Base-by-base conservation (phyloP, 1,140 invertebrate genomes). In the Calosoma granatense region DNA sequence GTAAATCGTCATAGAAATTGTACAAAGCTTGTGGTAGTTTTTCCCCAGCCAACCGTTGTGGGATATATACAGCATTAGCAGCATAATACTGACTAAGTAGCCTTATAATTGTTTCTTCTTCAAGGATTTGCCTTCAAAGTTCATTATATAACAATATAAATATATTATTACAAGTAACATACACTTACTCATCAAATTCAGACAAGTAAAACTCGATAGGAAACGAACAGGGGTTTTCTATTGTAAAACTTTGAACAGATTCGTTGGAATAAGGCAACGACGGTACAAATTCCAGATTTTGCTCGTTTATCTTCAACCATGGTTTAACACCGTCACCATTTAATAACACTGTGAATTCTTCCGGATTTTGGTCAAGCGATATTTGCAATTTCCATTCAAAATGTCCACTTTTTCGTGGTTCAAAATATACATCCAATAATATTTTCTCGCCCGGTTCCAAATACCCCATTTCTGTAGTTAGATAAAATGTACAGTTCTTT, bases 151-250 rank as follows among this genome's bases (percentile, higher is more conserved):
- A 12, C 6, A 19, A 51, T 4, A 51, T 19, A 19, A 51, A 51
- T 51, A 19, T n/a, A 51, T 51, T 36, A 36, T 36, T 36, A 36
- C 26, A n/a, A 36, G n/a, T n/a, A 36, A 54, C 14, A 22, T 56
- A 21, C n/a, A 59, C 60, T 65, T 70, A 74, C 73, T 65, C 51
- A 59, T 75, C 70, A 21, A 76, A 68, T 60, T 77, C 73, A 22
- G 70, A 59, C 65, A 76, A 76, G 53, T 64, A 75, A 39, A 72
- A 64, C 61, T 76, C 73, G 0, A 78, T 58, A 0, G 74, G 67
- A 55, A 66, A 67, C 17, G 60, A 14, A 22, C 66, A 64, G 1
- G 60, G 15, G 61, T 77, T 78, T 60, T 70, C 63, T 19, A 78
- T 65, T 0, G 59, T 65, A 22, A 77, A 66, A 6, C 53, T 59